Evolutionary conservation across 1,140 invertebrate species (phyloP).

Genomic region (Aphaenogaster rudis): DNA sequence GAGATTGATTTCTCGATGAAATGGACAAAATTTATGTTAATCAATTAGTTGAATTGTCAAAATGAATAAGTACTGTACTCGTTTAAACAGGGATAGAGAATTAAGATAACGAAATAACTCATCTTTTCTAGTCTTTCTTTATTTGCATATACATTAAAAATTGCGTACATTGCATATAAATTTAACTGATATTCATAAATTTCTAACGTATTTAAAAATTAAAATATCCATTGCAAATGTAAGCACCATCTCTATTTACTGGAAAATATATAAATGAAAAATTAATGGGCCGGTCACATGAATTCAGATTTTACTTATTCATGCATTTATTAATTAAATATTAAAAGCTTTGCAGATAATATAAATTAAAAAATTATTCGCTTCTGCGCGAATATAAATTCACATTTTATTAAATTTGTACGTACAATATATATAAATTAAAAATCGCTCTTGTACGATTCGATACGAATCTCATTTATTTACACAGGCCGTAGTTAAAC

Average conservation of each 20-base stretch:
- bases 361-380: conserved; percentile 61
- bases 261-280: conserved; percentile 64
- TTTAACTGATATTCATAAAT: conserved; percentile 54
- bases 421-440: conserved; percentile 36
- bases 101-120: too few relatives aligned
- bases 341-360: conserved; percentile 63
- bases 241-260: conserved; percentile 53
- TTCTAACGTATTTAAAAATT: conserved; percentile 59
- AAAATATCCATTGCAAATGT: conserved; percentile 61
- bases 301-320: conserved; percentile 56
- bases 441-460: conserved; percentile 47
- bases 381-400: conserved; percentile 59
- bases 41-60: background rate
- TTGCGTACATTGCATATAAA: conserved; percentile 42
- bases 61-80: background rate
- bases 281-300: conserved; percentile 54
- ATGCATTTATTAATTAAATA: conserved; percentile 63
- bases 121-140: background rate
- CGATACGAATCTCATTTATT: conserved; percentile 53
- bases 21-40: background rate
- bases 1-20: background rate
- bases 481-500: conserved; percentile 38
- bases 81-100: background rate
- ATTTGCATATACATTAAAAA: conserved; percentile 40
- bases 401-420: conserved; percentile 60